Evolutionary conservation across 2,113 vertebrate species (phyloP).

Genomic region (Macrotus californicus): DNA sequence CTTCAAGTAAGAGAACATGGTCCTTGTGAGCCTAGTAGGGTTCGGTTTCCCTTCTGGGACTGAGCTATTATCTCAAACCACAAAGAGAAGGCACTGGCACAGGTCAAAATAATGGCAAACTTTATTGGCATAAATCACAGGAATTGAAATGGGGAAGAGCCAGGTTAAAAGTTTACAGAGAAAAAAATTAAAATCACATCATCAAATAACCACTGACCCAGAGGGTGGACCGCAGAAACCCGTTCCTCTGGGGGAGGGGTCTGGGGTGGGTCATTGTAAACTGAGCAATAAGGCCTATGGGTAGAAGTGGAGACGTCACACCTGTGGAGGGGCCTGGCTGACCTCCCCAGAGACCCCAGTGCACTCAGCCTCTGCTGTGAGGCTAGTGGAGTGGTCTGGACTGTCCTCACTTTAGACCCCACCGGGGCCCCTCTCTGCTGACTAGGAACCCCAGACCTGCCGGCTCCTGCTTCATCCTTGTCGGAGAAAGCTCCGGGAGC

Average conservation of each 20-base stretch:
- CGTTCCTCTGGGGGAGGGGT: not conserved
- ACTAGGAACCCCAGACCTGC: not conserved
- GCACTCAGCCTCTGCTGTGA: not conserved
- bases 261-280: conserved; percentile 13
- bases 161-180: conserved; percentile 71
- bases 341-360: not conserved
- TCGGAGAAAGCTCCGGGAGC: not conserved
- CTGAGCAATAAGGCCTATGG: conserved; percentile 52
- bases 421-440: not conserved
- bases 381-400: not conserved
- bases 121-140: conserved; percentile 89
- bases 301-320: not conserved
- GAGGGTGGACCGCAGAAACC: conserved; percentile 1
- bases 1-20: not conserved
- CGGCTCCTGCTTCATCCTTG: not conserved
- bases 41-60: not conserved
- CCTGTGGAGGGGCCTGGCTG: not conserved
- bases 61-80: rapidly evolving
- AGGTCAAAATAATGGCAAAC: conserved; percentile 75
- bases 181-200: conserved; percentile 57
- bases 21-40: not conserved
- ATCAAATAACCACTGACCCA: conserved; percentile 58
- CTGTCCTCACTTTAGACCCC: not conserved
- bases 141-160: conserved; percentile 72
- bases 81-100: not conserved